A percentile compares a stretch with the other conserved stretches of the same genome.
Evolutionary conservation across 2,113 vertebrate species (phyloP).

Genomic region (Halcyon malimbica): DNA sequence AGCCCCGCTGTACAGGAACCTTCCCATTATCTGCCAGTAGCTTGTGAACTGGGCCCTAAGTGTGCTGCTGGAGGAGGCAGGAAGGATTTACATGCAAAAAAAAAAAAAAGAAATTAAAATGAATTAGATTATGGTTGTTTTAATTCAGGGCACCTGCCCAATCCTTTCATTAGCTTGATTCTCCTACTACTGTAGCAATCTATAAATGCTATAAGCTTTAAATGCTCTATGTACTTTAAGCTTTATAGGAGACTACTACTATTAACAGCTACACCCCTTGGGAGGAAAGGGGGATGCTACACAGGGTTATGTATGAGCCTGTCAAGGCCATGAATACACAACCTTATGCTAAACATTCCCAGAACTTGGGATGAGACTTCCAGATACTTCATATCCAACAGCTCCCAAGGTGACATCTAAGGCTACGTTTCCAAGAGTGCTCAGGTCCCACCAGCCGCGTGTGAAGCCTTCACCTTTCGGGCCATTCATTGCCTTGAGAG

Average conservation of each 20-base stretch:
- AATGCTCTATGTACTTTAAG: constrained; percentile 30
- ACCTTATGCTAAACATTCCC: constrained; percentile 19
- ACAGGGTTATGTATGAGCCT: constrained; percentile 12
- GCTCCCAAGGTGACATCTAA: constrained; percentile 22
- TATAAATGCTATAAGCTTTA: constrained; percentile 57
- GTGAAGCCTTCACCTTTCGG: background rate
- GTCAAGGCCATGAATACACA: background rate
- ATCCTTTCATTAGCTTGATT: constrained; percentile 68
- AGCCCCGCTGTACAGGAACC: background rate
- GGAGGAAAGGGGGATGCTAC: background rate
- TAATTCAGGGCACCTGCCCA: constrained; percentile 63
- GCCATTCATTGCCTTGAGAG: background rate
- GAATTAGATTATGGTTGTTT: constrained; percentile 52
- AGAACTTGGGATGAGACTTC: constrained; percentile 29
- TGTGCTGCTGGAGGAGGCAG: background rate
- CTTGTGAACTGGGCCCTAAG: background rate
- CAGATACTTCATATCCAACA: background rate
- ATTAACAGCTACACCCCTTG: constrained; percentile 1
- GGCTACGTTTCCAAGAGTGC: background rate
- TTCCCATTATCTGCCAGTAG: background rate
- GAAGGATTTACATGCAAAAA: background rate
- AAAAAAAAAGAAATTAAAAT: constrained; percentile 47
- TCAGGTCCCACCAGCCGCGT: background rate
- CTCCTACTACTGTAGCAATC: constrained; percentile 39
- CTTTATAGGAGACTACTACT: constrained; percentile 24